Percentiles rank a stretch among this genome's conserved stretches.
Evolutionary conservation across 2,888 invertebrate species (phyloP).

Genomic region (Carabus problematicus): DNA sequence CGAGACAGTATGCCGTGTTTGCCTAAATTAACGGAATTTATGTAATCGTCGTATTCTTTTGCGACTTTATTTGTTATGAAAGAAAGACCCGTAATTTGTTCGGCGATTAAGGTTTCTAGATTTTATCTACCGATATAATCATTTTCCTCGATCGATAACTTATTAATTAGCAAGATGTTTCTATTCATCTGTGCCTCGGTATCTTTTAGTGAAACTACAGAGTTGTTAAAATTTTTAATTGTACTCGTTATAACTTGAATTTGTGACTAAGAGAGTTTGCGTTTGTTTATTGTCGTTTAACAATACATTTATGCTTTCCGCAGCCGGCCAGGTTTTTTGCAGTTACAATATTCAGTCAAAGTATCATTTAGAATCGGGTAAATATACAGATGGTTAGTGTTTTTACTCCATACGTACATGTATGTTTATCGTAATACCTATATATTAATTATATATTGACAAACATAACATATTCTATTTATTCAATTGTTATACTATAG

Average conservation of each 20-base stretch:
- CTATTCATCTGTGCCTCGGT: constrained; percentile 35
- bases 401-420: too few relatives aligned
- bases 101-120: constrained; percentile 29
- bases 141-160: constrained; percentile 33
- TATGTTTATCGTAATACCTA: too few relatives aligned
- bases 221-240: constrained; percentile 45
- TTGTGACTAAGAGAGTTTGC: constrained; percentile 44
- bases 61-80: constrained; percentile 35
- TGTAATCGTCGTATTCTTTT: constrained; percentile 41
- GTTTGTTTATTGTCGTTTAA: constrained; percentile 30
- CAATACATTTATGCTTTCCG: too few relatives aligned
- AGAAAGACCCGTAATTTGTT: constrained; percentile 31
- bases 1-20: constrained; percentile 44
- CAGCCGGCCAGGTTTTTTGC: too few relatives aligned
- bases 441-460: too few relatives aligned
- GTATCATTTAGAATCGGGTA: too few relatives aligned
- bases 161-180: constrained; percentile 41
- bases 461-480: too few relatives aligned
- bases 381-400: too few relatives aligned
- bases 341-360: too few relatives aligned
- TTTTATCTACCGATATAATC: constrained; percentile 17
- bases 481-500: too few relatives aligned
- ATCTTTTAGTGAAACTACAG: constrained; percentile 37
- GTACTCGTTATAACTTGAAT: constrained; percentile 44
- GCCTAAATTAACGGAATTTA: constrained; percentile 43